Percentiles rank a stretch among this genome's conserved stretches.
phyloP scores from a whole-genome alignment of 2,797 vertebrate species.

The Apogon hyalosoma region DNA sequence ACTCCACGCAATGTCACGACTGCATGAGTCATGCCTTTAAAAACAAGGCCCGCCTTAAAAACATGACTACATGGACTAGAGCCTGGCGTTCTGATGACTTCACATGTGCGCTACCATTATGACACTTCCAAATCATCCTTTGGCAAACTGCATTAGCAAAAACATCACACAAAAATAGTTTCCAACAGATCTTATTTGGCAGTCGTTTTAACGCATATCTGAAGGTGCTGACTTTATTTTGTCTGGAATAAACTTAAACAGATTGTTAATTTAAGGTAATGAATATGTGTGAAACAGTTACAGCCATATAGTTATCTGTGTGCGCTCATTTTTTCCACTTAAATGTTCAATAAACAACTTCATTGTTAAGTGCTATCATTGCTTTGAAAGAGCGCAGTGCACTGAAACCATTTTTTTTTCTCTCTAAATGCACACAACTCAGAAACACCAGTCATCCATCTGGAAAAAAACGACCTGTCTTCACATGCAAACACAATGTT shows the following conservation, averaged over 20 bases:
- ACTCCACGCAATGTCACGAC: conserved; percentile 57
- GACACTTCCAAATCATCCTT: conserved; percentile 15
- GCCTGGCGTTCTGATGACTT: conserved; percentile 45
- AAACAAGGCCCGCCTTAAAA: conserved; percentile 46
- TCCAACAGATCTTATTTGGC: too few relatives aligned
- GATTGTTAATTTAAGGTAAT: too few relatives aligned
- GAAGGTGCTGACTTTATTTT: background rate
- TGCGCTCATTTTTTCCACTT: too few relatives aligned
- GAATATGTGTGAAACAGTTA: background rate
- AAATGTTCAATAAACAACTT: background rate
- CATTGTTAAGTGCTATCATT: conserved; percentile 25
- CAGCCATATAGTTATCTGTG: too few relatives aligned
- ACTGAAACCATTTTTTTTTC: conserved; percentile 34
- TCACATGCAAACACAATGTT: conserved; percentile 55
- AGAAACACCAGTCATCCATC: conserved; percentile 42
- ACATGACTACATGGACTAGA: conserved; percentile 53
- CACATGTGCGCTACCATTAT: conserved; percentile 7
- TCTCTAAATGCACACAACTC: background rate
- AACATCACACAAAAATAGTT: too few relatives aligned
- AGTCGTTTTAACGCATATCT: background rate
- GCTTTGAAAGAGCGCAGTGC: conserved; percentile 25
- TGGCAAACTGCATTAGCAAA: background rate
- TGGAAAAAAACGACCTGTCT: conserved; percentile 55
- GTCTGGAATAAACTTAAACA: background rate
- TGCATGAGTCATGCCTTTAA: conserved; percentile 63